Percentiles rank a stretch among this genome's conserved stretches.
Conservation (phyloP, 2,888 invertebrate genomes). For the Oscheius sp. region DNA sequence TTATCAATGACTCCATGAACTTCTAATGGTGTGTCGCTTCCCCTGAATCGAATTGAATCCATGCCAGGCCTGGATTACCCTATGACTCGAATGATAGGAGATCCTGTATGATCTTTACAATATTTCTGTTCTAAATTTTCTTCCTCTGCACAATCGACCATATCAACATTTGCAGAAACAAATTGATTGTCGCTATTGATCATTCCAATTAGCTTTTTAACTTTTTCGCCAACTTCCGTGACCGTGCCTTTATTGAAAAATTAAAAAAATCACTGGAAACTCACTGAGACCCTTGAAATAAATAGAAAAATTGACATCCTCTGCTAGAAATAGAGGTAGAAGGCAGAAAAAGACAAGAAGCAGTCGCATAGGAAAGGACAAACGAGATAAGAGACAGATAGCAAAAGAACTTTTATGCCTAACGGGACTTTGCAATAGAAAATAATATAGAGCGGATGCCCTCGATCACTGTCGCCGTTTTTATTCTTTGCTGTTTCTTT, state of each 20-base stretch:
- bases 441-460: too few species aligned
- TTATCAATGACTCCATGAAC: neutral
- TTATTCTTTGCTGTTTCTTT: too few species aligned
- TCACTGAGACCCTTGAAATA: conserved; percentile 9
- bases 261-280: neutral
- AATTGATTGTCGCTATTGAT: conserved; percentile 20
- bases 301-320: conserved; percentile 1
- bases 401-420: too few species aligned
- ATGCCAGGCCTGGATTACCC: neutral
- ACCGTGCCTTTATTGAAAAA: neutral
- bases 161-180: neutral
- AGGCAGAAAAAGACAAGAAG: neutral
- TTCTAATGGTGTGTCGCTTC: neutral
- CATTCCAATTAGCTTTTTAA: neutral
- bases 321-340: neutral
- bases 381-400: conserved; percentile 1
- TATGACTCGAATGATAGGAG: neutral
- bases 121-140: neutral
- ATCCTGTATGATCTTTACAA: neutral
- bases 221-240: neutral
- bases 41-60: neutral
- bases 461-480: too few species aligned
- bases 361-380: neutral
- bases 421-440: too few species aligned
- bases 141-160: conserved; percentile 7